Base-by-base conservation (phyloP, 2,797 vertebrate genomes). In the Pangasius larnaudii region DNA sequence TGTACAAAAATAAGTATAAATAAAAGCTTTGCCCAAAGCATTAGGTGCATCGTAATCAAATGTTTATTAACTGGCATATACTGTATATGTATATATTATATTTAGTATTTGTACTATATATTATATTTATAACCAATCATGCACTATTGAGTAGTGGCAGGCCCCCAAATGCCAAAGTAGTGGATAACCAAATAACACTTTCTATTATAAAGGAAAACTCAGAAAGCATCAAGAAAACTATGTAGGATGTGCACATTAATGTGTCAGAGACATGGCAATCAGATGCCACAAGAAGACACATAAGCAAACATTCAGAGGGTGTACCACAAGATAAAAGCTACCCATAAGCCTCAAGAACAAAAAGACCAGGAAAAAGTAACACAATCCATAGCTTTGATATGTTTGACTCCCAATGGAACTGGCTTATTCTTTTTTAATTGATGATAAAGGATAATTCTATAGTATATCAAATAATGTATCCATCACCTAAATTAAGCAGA, bases 181-280 rank as follows among this genome's bases (percentile, higher is more conserved):
- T 39, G 19, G 69, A 71, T 39, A 71, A 71, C 69, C 33, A 71
- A 67, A 67, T 65, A 67, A 67, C 30, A 67, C n/a, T 65, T 65
- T 30, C 24, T 16, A 67, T 67, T 67, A 67, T 8, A 19, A 36
- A 33, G 61, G 61, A 63, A 63, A 65, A n/a, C 10, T n/a, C 27
- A n/a, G 9, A 19, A 71, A 71, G 9, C 18, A 10, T 71, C 8
- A 39, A 39, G 33, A 39, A 69, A 67, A 69, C 65, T 69, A 69
- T 67, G 14, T 69, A 36, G 65, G 5, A 18, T 69, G 30, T 19
- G 16, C 30, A 69, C 33, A 69, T 69, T 71, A 36, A 36, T 71
- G 67, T 36, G 59, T 27, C 59, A 58, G 56, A 58, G 63, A 30
- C 8, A 67, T 67, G 30, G 11, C 63, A 39, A 36, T 36, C 30